Percentiles rank a stretch among this genome's conserved stretches.
Conservation (phyloP, 2,113 vertebrate genomes). For the Australoheros scitulus region DNA sequence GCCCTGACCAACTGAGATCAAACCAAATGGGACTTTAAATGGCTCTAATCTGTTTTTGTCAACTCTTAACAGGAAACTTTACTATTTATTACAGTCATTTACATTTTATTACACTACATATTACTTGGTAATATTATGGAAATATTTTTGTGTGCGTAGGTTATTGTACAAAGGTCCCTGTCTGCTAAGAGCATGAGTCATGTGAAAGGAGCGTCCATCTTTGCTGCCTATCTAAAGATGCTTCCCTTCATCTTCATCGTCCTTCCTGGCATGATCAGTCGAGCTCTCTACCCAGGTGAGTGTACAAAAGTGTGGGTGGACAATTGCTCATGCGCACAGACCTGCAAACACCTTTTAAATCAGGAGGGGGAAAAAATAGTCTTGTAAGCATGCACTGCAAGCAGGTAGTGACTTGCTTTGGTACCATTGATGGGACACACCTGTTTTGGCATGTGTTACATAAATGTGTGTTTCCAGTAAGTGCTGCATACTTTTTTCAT, state of each 20-base stretch:
- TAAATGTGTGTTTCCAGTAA: conserved; percentile 14
- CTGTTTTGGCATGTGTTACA: conserved; percentile 15
- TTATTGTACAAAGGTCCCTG: conserved; percentile 90
- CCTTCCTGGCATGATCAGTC: conserved; percentile 94
- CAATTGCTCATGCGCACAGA: neutral
- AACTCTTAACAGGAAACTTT: neutral
- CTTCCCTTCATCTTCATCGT: conserved; percentile 90
- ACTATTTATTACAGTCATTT: neutral
- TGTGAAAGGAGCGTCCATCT: conserved; percentile 88
- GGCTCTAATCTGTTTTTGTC: neutral
- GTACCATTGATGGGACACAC: conserved; percentile 42
- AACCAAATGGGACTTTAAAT: neutral
- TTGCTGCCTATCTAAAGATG: conserved; percentile 92
- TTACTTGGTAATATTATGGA: neutral
- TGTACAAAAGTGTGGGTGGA: conserved; percentile 8
- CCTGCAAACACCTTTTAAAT: neutral
- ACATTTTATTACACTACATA: neutral
- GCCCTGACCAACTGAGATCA: neutral
- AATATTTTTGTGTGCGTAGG: conserved; percentile 68
- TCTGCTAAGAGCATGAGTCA: conserved; percentile 92
- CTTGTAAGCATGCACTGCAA: neutral
- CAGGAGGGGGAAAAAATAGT: neutral
- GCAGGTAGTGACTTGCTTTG: conserved; percentile 55
- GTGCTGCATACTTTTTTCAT: neutral
- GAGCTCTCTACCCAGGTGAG: conserved; percentile 90